phyloP scores from a whole-genome alignment of 2,113 vertebrate species.

The Neodon shergylaensis region DNA sequence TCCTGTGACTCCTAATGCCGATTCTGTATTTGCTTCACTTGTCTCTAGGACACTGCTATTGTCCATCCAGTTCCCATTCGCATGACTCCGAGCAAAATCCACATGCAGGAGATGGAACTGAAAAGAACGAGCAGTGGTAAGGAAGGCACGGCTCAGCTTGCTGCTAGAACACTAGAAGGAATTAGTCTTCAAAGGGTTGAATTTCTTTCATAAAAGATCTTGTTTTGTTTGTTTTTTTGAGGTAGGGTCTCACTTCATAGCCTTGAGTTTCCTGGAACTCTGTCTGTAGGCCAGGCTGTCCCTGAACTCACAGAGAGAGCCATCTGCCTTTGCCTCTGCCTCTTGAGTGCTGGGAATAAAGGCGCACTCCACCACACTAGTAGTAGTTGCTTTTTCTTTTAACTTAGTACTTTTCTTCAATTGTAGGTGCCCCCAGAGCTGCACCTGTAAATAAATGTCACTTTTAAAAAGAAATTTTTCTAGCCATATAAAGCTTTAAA shows the following conservation, averaged over 20 bases:
- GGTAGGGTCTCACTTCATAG: not conserved
- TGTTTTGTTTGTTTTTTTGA: not conserved
- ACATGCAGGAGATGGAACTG: slow-evolving; percentile 99
- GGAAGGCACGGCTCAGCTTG: not conserved
- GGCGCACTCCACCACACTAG: not conserved
- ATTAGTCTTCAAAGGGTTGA: not conserved
- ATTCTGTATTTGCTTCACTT: slow-evolving; percentile 56
- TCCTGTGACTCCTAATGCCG: not conserved
- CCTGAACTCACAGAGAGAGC: not conserved
- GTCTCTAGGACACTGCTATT: slow-evolving; percentile 95
- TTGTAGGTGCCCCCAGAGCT: not conserved
- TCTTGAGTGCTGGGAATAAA: not conserved
- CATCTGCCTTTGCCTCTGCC: not conserved
- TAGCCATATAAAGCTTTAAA: slow-evolving; percentile 42
- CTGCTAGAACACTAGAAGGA: not conserved
- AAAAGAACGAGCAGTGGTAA: slow-evolving; percentile 97
- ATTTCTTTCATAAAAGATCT: not conserved
- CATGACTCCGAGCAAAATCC: slow-evolving; percentile 99
- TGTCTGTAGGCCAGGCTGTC: not conserved
- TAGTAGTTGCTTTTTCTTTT: not conserved
- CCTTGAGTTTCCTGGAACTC: not conserved
- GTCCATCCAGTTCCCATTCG: slow-evolving; percentile 98
- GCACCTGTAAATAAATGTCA: not conserved
- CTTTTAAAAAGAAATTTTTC: slow-evolving; percentile 6
- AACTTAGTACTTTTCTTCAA: not conserved